phyloP scores from a whole-genome alignment of 2,888 invertebrate genomes.

The Lasioglossum marginatum region DNA sequence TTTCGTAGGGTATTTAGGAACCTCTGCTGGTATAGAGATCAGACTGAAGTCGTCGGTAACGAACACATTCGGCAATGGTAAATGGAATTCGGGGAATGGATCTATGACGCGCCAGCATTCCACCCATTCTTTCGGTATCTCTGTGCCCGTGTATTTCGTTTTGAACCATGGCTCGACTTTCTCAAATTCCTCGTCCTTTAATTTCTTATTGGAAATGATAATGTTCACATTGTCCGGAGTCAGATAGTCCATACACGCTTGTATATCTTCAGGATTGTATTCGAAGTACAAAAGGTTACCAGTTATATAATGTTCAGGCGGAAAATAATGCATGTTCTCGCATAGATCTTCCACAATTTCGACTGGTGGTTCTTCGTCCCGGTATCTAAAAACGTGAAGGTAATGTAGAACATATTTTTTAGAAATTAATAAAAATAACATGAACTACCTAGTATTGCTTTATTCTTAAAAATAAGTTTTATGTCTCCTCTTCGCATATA shows the following conservation, averaged over 20 bases:
- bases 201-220: slow-evolving; percentile 88
- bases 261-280: slow-evolving; percentile 90
- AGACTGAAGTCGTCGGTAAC: slow-evolving; percentile 90
- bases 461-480: too few species aligned
- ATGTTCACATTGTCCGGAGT: slow-evolving; percentile 89
- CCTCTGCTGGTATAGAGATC: slow-evolving; percentile 84
- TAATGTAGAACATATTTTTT: too few species aligned
- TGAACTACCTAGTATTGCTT: too few species aligned
- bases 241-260: slow-evolving; percentile 87
- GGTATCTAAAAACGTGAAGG: slow-evolving; percentile 85
- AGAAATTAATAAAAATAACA: too few species aligned
- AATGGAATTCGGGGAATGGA: slow-evolving; percentile 87
- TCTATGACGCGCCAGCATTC: slow-evolving; percentile 87
- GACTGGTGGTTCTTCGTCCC: slow-evolving; percentile 89
- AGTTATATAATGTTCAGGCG: slow-evolving; percentile 91
- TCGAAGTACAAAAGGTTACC: slow-evolving; percentile 91
- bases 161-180: slow-evolving; percentile 93
- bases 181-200: slow-evolving; percentile 86
- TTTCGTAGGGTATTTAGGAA: slow-evolving; percentile 86
- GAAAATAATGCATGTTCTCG: slow-evolving; percentile 92
- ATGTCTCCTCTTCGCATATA: too few species aligned
- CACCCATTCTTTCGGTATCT: slow-evolving; percentile 88
- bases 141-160: slow-evolving; percentile 90
- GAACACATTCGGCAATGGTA: slow-evolving; percentile 91
- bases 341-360: slow-evolving; percentile 92